Conservation (phyloP, 2,888 invertebrate species). For the Acleris holmiana region DNA sequence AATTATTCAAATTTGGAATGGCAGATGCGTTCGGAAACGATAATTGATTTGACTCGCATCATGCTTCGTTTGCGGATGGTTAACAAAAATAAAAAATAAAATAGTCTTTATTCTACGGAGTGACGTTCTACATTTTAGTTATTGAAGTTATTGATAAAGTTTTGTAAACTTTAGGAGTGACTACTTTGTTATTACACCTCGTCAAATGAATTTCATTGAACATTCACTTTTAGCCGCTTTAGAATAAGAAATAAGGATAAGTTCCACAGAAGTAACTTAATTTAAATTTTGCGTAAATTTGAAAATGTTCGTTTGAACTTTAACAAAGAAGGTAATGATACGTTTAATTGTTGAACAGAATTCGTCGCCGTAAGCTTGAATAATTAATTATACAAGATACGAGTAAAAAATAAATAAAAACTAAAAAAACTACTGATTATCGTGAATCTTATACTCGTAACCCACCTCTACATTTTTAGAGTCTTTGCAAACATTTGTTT, state of each 20-base stretch:
- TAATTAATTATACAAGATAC: not conserved
- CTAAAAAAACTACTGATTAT: no score
- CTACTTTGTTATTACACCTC: slow-evolving; percentile 1
- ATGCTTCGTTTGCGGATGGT: slow-evolving; percentile 3
- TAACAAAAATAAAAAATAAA: slow-evolving; percentile 17
- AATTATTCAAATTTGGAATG: slow-evolving; percentile 80
- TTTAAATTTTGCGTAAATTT: slow-evolving; percentile 12
- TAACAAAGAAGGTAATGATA: slow-evolving; percentile 57
- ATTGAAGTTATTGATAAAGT: not conserved
- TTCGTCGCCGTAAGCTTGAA: not conserved
- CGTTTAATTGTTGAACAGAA: slow-evolving; percentile 51
- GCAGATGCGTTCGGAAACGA: slow-evolving; percentile 73
- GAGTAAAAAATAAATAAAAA: no score
- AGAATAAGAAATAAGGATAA: not conserved
- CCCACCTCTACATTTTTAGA: no score
- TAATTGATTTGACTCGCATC: slow-evolving; percentile 57
- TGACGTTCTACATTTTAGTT: not conserved
- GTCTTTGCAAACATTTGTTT: no score
- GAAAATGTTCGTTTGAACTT: slow-evolving; percentile 39
- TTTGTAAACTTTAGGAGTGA: slow-evolving; percentile 7
- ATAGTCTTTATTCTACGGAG: slow-evolving; percentile 3
- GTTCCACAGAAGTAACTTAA: not conserved
- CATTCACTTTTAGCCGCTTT: not conserved
- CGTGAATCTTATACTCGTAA: no score
- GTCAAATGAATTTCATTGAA: not conserved